phyloP scores from a whole-genome alignment of 2,797 vertebrate genomes.

The Enteromius treurensis region DNA sequence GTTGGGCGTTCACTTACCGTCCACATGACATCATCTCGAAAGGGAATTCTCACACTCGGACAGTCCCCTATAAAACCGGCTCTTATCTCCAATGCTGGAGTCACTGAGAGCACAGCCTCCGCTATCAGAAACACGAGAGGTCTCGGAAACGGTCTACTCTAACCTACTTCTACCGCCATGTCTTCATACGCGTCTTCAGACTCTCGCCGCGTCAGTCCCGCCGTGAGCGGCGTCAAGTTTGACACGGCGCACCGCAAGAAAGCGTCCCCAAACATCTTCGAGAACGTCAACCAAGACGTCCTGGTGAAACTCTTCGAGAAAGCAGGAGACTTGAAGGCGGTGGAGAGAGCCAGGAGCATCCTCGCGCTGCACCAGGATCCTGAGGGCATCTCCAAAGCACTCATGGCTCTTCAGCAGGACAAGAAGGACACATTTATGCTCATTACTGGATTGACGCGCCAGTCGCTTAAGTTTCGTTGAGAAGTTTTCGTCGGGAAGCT shows the following conservation, averaged over 20 bases:
- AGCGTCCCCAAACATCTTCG: conserved; percentile 83
- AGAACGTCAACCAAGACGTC: conserved; percentile 77
- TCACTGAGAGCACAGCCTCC: neutral
- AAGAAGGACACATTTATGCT: conserved; percentile 80
- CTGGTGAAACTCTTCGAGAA: conserved; percentile 82
- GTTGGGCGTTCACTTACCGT: conserved; percentile 29
- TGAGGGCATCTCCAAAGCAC: conserved; percentile 77
- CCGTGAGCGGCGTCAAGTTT: conserved; percentile 77
- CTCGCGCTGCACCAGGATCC: conserved; percentile 77
- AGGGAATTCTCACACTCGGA: neutral
- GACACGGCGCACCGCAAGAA: conserved; percentile 83
- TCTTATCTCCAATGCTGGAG: neutral
- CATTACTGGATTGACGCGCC: conserved; percentile 77
- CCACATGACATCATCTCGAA: conserved; percentile 21
- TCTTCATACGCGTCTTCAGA: conserved; percentile 29
- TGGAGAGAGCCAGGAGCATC: conserved; percentile 82
- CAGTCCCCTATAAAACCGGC: conserved; percentile 13
- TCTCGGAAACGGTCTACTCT: neutral
- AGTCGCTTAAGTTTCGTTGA: conserved; percentile 70
- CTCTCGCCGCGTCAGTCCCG: conserved; percentile 77
- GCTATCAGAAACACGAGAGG: neutral
- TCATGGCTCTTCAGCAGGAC: conserved; percentile 82
- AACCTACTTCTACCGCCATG: conserved; percentile 10
- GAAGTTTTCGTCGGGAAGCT: neutral
- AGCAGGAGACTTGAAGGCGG: conserved; percentile 81